Evolutionary conservation across 2,797 vertebrate genomes (phyloP).

Genomic region (Nasua narica): DNA sequence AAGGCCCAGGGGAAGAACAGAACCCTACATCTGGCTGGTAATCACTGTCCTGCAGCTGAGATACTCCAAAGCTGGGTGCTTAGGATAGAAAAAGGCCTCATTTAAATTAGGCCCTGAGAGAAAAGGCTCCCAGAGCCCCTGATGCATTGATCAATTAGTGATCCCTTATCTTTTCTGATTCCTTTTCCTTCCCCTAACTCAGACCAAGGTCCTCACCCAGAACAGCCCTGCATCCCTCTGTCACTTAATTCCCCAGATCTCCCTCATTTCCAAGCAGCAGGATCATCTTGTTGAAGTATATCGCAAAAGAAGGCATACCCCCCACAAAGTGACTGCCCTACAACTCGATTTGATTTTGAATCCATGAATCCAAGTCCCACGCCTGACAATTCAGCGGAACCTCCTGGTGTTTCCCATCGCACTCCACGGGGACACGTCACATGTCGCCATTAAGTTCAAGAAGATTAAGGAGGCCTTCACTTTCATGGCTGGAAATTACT

Average conservation of each 20-base stretch:
- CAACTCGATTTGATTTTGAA: neutral
- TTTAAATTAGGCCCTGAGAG: neutral
- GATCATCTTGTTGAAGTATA: neutral
- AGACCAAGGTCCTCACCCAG: neutral
- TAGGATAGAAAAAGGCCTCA: neutral
- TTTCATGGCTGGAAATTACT: neutral
- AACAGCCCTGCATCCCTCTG: neutral
- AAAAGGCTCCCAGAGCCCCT: neutral
- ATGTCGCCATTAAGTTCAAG: neutral
- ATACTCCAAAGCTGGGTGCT: neutral
- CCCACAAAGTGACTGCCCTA: neutral
- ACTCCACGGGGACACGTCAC: neutral
- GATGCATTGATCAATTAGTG: neutral
- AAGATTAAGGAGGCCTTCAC: neutral
- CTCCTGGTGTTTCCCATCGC: neutral
- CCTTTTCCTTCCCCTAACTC: neutral
- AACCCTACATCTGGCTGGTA: neutral
- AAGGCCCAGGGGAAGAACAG: neutral
- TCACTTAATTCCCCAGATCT: neutral
- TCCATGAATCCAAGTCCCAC: neutral
- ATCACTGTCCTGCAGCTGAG: neutral
- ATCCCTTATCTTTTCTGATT: neutral
- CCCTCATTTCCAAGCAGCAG: neutral
- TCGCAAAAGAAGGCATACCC: neutral
- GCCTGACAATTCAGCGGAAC: neutral